Base-by-base conservation (phyloP, 1,140 invertebrate genomes). In the Stratiolaelaps scimitus region DNA sequence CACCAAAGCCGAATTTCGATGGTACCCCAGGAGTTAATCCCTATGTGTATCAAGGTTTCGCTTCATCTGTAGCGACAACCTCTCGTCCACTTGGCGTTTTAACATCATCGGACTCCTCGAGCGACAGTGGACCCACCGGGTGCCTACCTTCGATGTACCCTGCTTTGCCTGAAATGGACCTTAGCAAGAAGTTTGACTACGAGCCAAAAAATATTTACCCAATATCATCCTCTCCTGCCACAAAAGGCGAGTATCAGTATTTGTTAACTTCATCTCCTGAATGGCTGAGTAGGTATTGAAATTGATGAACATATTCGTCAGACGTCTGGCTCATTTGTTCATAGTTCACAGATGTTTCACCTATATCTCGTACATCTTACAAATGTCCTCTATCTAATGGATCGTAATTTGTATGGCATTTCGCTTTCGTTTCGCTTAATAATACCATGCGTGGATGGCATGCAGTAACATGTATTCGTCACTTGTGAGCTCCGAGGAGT, bases 131-230 rank as follows among this genome's bases (percentile, higher is more conserved):
- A 60, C 26, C 20, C 15, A 60, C 53, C 15, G 53, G 53, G 26
- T 60, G 17, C 15, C 53, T 60, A 2, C 53, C 53, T 15, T 60
- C 53, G 13, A 60, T 60, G 53, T 60, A 60, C 23, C 53, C 53
- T 20, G 53, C 53, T 13, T 26, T 34, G 15, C 53, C 53, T 15
- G 53, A 60, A 60, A 60, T 60, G 53, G 53, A 60, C 34, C 53
- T 60, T 26, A 5, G 34, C 6, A 60, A 60, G 26, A 60, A 26
- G 4, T 19, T 19, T 34, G 53, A 60, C 53, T 60, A 60, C 53
- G 53, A 60, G 17, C 53, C 53, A 2, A 15, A 34, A 23, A 60
- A 15, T 26, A 20, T 60, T 15, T 60, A 4, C 23, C 53, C 53
- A 20, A 17, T 60, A 4, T 40, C 34, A 10, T 10, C 23, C 2